These are phyloP conservation scores for Phengaris arion DNA, from an alignment of 2,888 invertebrate genomes.

Conservation along the genomic window DNA sequence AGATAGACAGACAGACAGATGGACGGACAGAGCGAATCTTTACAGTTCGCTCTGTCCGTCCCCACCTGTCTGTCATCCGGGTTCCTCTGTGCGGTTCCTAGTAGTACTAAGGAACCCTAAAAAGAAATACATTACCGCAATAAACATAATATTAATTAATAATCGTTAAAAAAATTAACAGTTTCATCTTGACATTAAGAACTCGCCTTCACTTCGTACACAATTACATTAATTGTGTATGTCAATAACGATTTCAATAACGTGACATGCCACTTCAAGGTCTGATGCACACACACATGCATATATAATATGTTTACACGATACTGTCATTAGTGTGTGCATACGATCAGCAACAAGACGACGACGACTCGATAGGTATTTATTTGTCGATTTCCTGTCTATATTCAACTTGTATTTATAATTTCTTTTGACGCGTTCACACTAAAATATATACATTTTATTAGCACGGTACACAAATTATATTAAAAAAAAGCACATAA, in stretches of 20 bases:
- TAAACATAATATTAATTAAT: neutral
- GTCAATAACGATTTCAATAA: slow-evolving; percentile 23
- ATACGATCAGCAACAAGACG: slow-evolving; percentile 55
- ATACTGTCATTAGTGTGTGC: slow-evolving; percentile 47
- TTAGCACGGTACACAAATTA: neutral
- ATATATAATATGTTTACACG: neutral
- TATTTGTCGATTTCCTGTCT: neutral
- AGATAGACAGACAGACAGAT: too few relatives aligned
- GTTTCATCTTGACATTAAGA: neutral
- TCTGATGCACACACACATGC: neutral
- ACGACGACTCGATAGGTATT: slow-evolving; percentile 55
- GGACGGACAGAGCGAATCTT: too few relatives aligned
- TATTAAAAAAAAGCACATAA: neutral
- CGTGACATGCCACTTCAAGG: slow-evolving; percentile 22
- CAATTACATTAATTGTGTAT: slow-evolving; percentile 28
- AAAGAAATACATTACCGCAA: too few relatives aligned
- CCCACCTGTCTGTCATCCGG: too few relatives aligned
- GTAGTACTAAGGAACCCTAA: too few relatives aligned
- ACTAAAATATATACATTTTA: neutral
- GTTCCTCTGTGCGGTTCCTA: too few relatives aligned
- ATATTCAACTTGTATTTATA: neutral
- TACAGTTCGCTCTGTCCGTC: too few relatives aligned
- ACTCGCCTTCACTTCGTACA: slow-evolving; percentile 3
- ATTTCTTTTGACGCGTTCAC: neutral
- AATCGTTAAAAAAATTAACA: neutral